A percentile compares a stretch with the other conserved stretches of the same genome.
These are phyloP conservation scores for Nomada lathburiana DNA, from an alignment of 2,888 invertebrate species.

Conservation along the genomic window DNA sequence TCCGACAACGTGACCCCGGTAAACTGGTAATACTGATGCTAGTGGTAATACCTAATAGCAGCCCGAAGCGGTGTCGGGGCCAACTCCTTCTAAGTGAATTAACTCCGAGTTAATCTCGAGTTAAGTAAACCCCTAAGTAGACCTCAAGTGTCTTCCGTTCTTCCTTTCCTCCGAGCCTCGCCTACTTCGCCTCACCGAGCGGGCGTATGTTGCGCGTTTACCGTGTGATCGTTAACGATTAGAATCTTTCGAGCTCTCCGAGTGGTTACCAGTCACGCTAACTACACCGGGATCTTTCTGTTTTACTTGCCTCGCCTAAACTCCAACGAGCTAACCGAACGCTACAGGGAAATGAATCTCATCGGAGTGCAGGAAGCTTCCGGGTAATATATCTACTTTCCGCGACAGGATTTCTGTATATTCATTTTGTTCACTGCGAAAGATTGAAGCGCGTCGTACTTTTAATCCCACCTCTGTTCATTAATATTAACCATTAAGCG, in stretches of 20 bases:
- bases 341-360: slow-evolving; percentile 31
- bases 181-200: slow-evolving; percentile 11
- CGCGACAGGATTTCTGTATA: background rate
- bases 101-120: slow-evolving; percentile 83
- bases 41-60: slow-evolving; percentile 81
- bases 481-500: slow-evolving; percentile 54
- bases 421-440: slow-evolving; percentile 3
- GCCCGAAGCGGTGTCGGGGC: slow-evolving; percentile 80
- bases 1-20: slow-evolving; percentile 64
- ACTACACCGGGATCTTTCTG: slow-evolving; percentile 24
- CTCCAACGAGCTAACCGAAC: slow-evolving; percentile 1
- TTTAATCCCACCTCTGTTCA: slow-evolving; percentile 34
- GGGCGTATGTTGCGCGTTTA: slow-evolving; percentile 35
- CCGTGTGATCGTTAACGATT: slow-evolving; percentile 57
- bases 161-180: slow-evolving; percentile 56
- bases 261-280: slow-evolving; percentile 42
- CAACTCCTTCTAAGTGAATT: slow-evolving; percentile 83
- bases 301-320: slow-evolving; percentile 27
- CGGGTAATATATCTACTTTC: background rate
- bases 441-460: background rate
- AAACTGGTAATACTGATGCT: slow-evolving; percentile 80
- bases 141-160: slow-evolving; percentile 74
- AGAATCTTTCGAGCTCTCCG: slow-evolving; percentile 47
- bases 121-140: slow-evolving; percentile 82
- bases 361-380: background rate